phyloP scores from a whole-genome alignment of 2,797 vertebrate species.

The Trachops cirrhosus region DNA sequence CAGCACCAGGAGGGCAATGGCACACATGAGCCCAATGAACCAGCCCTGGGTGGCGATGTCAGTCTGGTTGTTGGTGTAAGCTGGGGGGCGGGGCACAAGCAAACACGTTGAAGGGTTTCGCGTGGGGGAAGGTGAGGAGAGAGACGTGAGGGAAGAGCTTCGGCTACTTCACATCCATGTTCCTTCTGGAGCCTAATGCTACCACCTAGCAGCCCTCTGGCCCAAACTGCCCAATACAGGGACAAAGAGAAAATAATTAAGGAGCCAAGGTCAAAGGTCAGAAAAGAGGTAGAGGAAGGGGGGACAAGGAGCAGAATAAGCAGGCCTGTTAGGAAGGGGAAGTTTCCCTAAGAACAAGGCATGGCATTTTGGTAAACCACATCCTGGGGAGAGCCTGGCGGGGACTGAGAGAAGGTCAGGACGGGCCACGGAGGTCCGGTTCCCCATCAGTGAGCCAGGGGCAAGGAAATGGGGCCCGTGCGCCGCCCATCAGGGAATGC shows the following conservation, averaged over 20 bases:
- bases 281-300: constrained; percentile 29
- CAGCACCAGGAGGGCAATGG: constrained; percentile 96
- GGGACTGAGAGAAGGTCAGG: neutral
- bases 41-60: constrained; percentile 98
- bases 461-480: neutral
- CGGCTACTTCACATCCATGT: neutral
- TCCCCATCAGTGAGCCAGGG: neutral
- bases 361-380: neutral
- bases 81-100: constrained; percentile 76
- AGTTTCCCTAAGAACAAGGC: neutral
- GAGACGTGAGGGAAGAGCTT: neutral
- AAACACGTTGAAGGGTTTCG: neutral
- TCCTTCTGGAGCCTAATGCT: neutral
- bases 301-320: constrained; percentile 45
- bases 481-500: neutral
- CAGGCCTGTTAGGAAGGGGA: neutral
- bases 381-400: neutral
- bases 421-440: accelerated
- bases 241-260: constrained; percentile 45
- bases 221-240: neutral
- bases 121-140: neutral
- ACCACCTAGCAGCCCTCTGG: neutral
- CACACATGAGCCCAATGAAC: constrained; percentile 99
- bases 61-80: constrained; percentile 95
- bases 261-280: constrained; percentile 33